These are phyloP conservation scores for Montipora capitata DNA, from an alignment of 92 coral and sea anemone genomes.

Conservation along the genomic window DNA sequence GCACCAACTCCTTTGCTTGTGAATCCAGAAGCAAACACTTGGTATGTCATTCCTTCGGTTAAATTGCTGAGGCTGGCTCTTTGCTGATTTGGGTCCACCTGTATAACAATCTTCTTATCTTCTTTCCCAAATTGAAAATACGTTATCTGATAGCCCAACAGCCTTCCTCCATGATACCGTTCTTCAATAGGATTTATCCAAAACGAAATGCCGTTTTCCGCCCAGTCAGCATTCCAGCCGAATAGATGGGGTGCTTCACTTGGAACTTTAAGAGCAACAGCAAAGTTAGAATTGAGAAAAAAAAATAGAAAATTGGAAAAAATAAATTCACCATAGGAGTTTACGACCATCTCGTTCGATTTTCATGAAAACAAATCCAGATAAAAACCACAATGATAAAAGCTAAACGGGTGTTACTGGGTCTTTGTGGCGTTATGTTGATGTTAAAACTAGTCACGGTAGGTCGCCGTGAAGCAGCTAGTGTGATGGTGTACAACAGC, in stretches of 20 bases:
- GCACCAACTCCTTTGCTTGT: constrained; percentile 27
- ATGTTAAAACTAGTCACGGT: too few relatives aligned
- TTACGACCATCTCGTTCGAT: too few relatives aligned
- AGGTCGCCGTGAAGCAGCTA: too few relatives aligned
- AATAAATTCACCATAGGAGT: too few relatives aligned
- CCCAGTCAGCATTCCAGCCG: neutral
- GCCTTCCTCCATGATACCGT: neutral
- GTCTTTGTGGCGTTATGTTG: too few relatives aligned
- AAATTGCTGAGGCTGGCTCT: neutral
- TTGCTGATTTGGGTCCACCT: neutral
- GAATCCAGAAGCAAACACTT: neutral
- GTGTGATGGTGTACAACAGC: too few relatives aligned
- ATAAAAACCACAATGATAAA: too few relatives aligned
- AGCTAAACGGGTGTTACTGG: too few relatives aligned
- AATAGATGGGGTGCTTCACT: neutral
- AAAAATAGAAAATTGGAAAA: too few relatives aligned
- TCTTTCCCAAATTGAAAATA: neutral
- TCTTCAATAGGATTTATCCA: neutral
- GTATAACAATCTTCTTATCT: neutral
- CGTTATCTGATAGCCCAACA: constrained; percentile 13
- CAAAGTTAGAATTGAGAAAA: neutral
- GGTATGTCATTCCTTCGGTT: neutral
- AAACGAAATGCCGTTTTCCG: neutral
- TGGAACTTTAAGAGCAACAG: neutral
- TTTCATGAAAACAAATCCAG: too few relatives aligned